Evolutionary conservation across 2,888 invertebrate genomes (phyloP), one percentile per base, ranked within the genome.

Genomic region (Acrocera orbiculus): DNA sequence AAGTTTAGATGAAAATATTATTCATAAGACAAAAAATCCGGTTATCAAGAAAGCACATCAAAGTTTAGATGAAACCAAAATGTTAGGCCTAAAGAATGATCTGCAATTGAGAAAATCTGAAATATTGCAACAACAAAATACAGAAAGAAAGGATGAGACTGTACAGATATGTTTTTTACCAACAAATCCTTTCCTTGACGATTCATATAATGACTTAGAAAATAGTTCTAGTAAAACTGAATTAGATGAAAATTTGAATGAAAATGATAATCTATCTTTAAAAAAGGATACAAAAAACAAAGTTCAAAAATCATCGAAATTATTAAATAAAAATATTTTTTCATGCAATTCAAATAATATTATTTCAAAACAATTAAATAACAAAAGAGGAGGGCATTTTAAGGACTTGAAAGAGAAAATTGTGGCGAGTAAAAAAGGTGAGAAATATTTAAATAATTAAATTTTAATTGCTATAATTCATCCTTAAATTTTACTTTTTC

Each of bases 1-100:
- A 38, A 82, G 81, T 49, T 63, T 79, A 34, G 83, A 85, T 47
- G 83, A 83, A 50, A 73, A 70, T 40, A 64, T 57, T 38, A 48
- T 57, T 2, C 46, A 52, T 4, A 61, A 42, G 11, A 41, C 46
- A 2, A 41, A 39, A 13, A 47, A 63, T 2, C 62, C 66, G 39
- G 64, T 69, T 31, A n/a, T n/a, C n/a, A n/a, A n/a, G n/a, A 69
- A 70, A 46, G 72, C 70, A 42, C 75, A 72, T 47, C 73, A 73
- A 55, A 77, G 77, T 46, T 55, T 77, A 42, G 77, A 77, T 46
- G 77, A 77, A 44, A 62, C 71, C 1, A 65, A 58, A 43, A 56
- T 61, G 49, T 33, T 56, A 17, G 49, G 51, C 31, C 37, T 59
- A 2, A 47, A 58, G 36, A 54, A 57, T n/a, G 48, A 35, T 31